Conservation (phyloP, 1,140 invertebrate genomes). For the Halesus radiatus region DNA sequence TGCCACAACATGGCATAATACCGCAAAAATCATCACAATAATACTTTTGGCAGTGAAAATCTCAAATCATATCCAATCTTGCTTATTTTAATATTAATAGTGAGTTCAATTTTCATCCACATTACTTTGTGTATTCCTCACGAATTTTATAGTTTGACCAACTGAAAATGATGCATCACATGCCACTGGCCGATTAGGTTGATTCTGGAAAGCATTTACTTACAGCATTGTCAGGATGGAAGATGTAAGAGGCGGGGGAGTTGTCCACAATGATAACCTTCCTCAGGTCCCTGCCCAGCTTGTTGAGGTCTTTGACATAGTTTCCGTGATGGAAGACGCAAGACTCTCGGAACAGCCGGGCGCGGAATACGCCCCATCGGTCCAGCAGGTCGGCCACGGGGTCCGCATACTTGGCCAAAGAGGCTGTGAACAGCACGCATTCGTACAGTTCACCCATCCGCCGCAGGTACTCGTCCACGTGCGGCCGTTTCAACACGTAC, state of each 20-base stretch:
- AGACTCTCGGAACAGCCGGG: slow-evolving; percentile 97
- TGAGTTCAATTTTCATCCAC: too few species aligned
- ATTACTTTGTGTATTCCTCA: too few species aligned
- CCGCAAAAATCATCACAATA: too few species aligned
- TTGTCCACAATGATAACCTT: slow-evolving; percentile 99
- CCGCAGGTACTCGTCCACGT: slow-evolving; percentile 98
- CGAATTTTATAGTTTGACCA: too few species aligned
- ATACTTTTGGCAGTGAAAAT: too few species aligned
- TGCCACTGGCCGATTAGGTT: too few species aligned
- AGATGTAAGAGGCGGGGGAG: slow-evolving; percentile 99
- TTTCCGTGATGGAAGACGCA: slow-evolving; percentile 99
- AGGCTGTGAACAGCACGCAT: slow-evolving; percentile 99
- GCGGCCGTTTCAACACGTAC: slow-evolving; percentile 98
- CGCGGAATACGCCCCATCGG: slow-evolving; percentile 97
- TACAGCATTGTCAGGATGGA: slow-evolving; percentile 99
- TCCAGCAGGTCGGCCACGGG: slow-evolving; percentile 98
- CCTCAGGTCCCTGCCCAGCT: slow-evolving; percentile 94
- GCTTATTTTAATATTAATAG: too few species aligned
- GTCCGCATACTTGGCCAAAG: slow-evolving; percentile 99
- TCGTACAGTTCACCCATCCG: slow-evolving; percentile 99
- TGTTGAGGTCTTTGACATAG: slow-evolving; percentile 99
- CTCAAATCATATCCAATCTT: too few species aligned
- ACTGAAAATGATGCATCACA: too few species aligned
- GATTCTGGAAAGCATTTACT: slow-evolving; percentile 63
- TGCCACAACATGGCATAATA: too few species aligned